Evolutionary conservation across 53 echinoderm and acorn worm species (phyloP), one percentile per base, ranked within the genome.

Genomic region (Paracentrotus lividus): DNA sequence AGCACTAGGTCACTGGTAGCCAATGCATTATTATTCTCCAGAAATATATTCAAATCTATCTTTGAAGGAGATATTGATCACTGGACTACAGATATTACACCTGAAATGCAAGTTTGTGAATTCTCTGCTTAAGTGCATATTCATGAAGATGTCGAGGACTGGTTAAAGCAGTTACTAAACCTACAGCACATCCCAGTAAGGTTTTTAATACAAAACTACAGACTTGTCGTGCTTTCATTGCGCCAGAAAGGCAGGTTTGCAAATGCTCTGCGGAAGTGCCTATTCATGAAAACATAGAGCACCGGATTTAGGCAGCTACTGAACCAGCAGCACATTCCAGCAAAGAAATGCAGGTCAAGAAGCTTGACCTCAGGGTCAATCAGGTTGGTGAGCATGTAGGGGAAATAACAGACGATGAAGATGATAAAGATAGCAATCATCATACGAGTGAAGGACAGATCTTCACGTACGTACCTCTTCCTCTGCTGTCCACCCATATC

Each of bases 221-320:
- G 27, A 49, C 45, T 81, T n/a, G 24, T 47, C 47, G 47, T 89
- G 89, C 89, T 89, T 42, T 89, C 89, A 89, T 7, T 89, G 34
- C 89, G 89, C 89, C 89, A 89, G 2, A 89, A 40, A 21, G 43
- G 18, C 44, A 95, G 24, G 53, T 76, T 92, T 5, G 87, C 49
- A 64, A 91, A 95, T 55, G 95, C 95, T 57, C 88, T 84, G 24
- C 94, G 85, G 85, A 95, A 95, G 34, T 95, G 94, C 64, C 72
- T 91, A 77, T 95, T 95, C 94, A 95, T 91, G 12, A 49, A 44
- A 14, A 94, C 95, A 32, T 95, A 95, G 21, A 95, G 69, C 31
- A 95, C 72, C 33, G 95, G 95, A 60, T 95, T 95, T 21, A 95
- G 91, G 52, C 94, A 95, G 61, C 94, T 94, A 42, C 95, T 95